These are phyloP conservation scores for Dynastes maya DNA, from an alignment of 2,888 invertebrate genomes.

Conservation along the genomic window DNA sequence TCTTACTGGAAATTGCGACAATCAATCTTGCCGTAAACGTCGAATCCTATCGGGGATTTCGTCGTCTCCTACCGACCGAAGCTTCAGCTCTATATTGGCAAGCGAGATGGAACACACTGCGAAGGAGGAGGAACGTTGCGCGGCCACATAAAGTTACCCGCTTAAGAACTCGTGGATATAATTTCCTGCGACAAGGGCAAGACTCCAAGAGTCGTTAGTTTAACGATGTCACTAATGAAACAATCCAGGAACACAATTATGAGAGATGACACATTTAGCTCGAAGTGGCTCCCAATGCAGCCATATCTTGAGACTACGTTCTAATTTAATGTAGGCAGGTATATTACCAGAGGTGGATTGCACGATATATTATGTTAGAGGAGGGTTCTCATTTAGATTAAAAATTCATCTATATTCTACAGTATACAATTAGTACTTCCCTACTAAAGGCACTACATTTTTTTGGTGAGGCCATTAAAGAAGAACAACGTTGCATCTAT, in stretches of 20 bases:
- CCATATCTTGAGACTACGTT: conserved; percentile 55
- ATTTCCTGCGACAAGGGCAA: conserved; percentile 65
- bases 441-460: too few species aligned
- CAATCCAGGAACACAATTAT: conserved; percentile 71
- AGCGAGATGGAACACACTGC: background rate
- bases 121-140: conserved; percentile 14
- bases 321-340: conserved; percentile 39
- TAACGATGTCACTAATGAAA: conserved; percentile 71
- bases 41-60: conserved; percentile 24
- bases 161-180: conserved; percentile 61
- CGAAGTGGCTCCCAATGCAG: conserved; percentile 63
- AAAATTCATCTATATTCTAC: background rate
- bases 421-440: too few species aligned
- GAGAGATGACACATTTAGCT: conserved; percentile 70
- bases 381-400: conserved; percentile 9
- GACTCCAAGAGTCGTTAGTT: conserved; percentile 69
- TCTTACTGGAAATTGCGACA: conserved; percentile 17
- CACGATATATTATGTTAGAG: background rate
- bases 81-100: background rate
- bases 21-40: conserved; percentile 26
- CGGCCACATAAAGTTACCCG: conserved; percentile 46
- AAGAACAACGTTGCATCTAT: too few species aligned
- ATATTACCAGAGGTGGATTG: conserved; percentile 4
- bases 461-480: too few species aligned
- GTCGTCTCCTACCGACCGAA: conserved; percentile 2